Evolutionary conservation across 2,113 vertebrate species (phyloP), one percentile per base, ranked within the genome.

Genomic region (Plecotus auritus): DNA sequence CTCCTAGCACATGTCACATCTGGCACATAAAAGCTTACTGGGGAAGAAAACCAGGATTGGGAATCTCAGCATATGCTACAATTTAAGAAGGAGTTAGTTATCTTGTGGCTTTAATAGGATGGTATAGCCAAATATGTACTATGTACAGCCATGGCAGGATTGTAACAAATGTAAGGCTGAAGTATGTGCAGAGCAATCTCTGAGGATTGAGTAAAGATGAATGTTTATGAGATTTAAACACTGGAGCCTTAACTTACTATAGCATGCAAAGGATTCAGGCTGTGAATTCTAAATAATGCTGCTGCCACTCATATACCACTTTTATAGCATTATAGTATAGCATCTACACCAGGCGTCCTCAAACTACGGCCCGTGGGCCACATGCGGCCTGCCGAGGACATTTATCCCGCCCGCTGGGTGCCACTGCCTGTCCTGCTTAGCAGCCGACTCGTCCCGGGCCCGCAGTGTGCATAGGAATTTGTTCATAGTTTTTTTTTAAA

Each of bases 201-300:
- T 78, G 54, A 96, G 77, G 67, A 64, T 0, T 77, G 28, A 77
- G 18, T 67, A 82, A 64, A 85, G 42, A 80, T 47, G 17, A 49
- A 70, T 93, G 22, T 59, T 93, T 87, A 69, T 69, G 76, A 92
- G 54, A 64, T 26, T 76, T 67, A 83, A 83, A 92, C n/a, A 84
- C 30, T 20, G 40, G 47, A 72, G 20, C 56, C 73, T 87, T 88
- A 82, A 77, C 42, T 91, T 49, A 26, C 32, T 37, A 49, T 5
- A 66, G 37, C 51, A 89, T 54, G 66, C 40, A 28, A 30, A 84
- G 6, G 54, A 88, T 54, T 64, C 32, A 26, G 23, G 10, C 42
- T 91, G n/a, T 37, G 40, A 69, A 17, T 88, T 91, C 45, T 86
- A 61, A 90, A 69, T 78, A 45, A 40, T 47, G 16, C 11, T 78